Conservation (phyloP, 2,888 invertebrate genomes). For the Drosophila planitibia region DNA sequence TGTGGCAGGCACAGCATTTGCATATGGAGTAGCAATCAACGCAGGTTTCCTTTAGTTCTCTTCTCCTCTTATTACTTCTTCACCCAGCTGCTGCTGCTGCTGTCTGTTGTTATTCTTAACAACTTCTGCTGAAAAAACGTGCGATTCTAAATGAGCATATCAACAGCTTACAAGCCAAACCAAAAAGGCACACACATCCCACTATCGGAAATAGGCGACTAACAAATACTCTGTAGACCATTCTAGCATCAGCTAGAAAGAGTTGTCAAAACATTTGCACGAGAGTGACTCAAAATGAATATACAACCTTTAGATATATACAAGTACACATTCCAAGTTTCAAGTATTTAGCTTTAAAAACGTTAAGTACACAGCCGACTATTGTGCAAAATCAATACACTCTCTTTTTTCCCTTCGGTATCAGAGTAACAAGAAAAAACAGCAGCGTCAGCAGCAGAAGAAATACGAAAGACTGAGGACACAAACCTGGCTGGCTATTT, state of each 20-base stretch:
- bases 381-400: conserved; percentile 5
- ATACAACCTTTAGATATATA: no score
- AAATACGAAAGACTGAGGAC: conserved; percentile 69
- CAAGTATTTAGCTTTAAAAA: background rate
- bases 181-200: conserved; percentile 38
- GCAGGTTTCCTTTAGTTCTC: conserved; percentile 20
- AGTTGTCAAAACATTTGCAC: background rate
- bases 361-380: background rate
- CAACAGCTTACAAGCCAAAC: conserved; percentile 75
- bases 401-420: conserved; percentile 4
- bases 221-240: background rate
- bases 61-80: background rate
- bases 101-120: conserved; percentile 59
- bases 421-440: conserved; percentile 28
- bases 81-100: conserved; percentile 20
- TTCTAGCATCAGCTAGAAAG: background rate
- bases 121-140: conserved; percentile 82
- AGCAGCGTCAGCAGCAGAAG: conserved; percentile 43
- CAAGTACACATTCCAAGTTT: background rate
- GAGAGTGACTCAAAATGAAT: background rate
- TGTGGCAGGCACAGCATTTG: conserved; percentile 46
- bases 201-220: conserved; percentile 1
- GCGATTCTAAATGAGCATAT: conserved; percentile 81
- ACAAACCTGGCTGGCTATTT: conserved; percentile 54
- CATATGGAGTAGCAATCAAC: conserved; percentile 64